Conservation (phyloP, 2,888 invertebrate species). For the Neoascia interrupta region DNA sequence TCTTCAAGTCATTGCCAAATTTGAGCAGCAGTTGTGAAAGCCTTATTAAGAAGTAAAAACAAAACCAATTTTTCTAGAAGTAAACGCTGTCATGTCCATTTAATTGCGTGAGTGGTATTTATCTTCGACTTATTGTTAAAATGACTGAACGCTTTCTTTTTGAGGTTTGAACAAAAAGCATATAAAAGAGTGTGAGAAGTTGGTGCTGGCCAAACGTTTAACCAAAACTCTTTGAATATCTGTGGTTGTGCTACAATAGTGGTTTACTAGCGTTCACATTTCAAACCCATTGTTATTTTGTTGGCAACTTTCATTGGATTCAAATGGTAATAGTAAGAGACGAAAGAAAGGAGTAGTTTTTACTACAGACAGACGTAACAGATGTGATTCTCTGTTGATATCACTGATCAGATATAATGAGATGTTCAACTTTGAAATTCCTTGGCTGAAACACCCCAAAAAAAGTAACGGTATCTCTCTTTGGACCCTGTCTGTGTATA, state of each 20-base stretch:
- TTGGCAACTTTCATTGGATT: background rate
- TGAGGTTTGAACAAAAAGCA: constrained; percentile 20
- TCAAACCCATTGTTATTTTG: constrained; percentile 12
- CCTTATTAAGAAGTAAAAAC: constrained; percentile 80
- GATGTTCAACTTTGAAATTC: no score
- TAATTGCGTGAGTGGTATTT: constrained; percentile 51
- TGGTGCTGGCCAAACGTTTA: constrained; percentile 24
- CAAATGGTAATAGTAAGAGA: no score
- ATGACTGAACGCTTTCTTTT: constrained; percentile 57
- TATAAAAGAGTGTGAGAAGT: constrained; percentile 39
- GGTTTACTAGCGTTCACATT: constrained; percentile 39
- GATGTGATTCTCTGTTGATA: no score
- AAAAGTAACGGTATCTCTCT: no score
- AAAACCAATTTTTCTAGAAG: constrained; percentile 31
- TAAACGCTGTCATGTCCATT: constrained; percentile 51
- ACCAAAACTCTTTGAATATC: background rate
- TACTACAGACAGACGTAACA: no score
- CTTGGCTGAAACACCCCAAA: no score
- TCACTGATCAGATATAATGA: no score
- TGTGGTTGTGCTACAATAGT: constrained; percentile 62
- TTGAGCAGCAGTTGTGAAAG: constrained; percentile 85
- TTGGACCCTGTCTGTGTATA: no score
- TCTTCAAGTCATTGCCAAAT: constrained; percentile 85
- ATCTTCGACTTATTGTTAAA: constrained; percentile 35
- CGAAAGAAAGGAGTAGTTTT: no score